Percentiles rank a stretch among this genome's conserved stretches.
These are phyloP conservation scores for Orycteropus afer DNA, from an alignment of 2,113 vertebrate genomes.

Conservation along the genomic window DNA sequence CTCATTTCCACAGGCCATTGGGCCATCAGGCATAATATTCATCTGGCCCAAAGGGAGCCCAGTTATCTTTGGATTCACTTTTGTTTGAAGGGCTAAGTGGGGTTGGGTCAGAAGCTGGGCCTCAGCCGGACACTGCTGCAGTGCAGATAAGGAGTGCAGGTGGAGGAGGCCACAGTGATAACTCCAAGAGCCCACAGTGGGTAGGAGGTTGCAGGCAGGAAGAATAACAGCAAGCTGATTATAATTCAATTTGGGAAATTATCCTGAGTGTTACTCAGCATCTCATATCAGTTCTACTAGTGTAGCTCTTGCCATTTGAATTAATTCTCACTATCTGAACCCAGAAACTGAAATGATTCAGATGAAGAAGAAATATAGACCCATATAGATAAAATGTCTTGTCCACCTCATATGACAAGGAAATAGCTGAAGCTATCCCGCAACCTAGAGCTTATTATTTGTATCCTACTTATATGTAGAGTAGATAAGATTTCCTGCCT, in stretches of 20 bases:
- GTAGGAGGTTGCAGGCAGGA: background rate
- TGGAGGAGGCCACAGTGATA: background rate
- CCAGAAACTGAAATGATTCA: background rate
- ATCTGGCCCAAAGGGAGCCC: background rate
- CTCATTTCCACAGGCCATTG: background rate
- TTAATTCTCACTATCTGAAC: background rate
- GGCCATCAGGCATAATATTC: background rate
- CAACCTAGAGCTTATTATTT: background rate
- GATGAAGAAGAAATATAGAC: background rate
- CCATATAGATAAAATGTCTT: background rate
- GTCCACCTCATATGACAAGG: background rate
- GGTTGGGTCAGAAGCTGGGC: background rate
- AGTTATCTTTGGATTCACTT: background rate
- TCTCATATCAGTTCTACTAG: background rate
- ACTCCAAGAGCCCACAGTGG: fast-evolving
- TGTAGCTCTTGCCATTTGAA: background rate
- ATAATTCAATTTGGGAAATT: background rate
- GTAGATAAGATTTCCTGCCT: background rate
- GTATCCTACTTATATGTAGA: background rate
- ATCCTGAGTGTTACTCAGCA: background rate
- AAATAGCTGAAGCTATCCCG: background rate
- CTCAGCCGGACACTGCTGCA: background rate
- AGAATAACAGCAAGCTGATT: background rate
- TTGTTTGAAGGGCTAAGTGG: background rate
- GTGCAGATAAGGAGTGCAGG: background rate